Evolutionary conservation across 2,113 vertebrate species (phyloP).

Genomic region (Proterorhinus semilunaris): DNA sequence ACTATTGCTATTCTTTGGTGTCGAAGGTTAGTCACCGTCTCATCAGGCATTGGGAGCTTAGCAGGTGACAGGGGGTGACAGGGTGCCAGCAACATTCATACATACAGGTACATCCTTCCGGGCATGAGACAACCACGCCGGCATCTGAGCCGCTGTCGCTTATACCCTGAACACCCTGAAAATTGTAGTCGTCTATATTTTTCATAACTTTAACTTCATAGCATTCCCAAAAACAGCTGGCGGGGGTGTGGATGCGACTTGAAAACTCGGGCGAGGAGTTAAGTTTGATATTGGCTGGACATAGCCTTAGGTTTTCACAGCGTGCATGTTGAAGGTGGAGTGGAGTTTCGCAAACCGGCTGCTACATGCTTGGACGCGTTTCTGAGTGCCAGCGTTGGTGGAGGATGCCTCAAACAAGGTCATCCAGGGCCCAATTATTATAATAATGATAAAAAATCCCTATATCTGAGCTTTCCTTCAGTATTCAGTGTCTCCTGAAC

Average conservation of each 20-base stretch:
- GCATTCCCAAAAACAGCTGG: neutral
- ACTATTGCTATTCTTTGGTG: too few relatives aligned
- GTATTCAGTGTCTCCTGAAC: too few relatives aligned
- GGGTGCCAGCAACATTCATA: too few relatives aligned
- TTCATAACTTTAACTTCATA: neutral
- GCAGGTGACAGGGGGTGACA: too few relatives aligned
- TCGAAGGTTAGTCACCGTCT: too few relatives aligned
- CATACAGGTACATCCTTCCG: too few relatives aligned
- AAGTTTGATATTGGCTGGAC: constrained; percentile 3
- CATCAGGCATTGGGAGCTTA: too few relatives aligned
- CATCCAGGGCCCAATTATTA: neutral
- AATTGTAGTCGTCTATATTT: neutral
- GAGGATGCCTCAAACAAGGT: neutral
- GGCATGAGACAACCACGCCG: too few relatives aligned
- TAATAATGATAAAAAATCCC: neutral
- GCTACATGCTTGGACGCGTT: neutral
- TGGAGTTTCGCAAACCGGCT: neutral
- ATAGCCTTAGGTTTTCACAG: constrained; percentile 7
- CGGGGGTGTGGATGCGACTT: neutral
- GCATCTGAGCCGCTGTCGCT: too few relatives aligned
- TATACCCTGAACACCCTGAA: neutral
- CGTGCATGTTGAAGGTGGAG: neutral
- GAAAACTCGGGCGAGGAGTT: neutral
- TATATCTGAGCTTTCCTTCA: too few relatives aligned
- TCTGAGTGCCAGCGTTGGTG: neutral